phyloP scores from a whole-genome alignment of 2,113 vertebrate species.

The Oncorhynchus clarkii region DNA sequence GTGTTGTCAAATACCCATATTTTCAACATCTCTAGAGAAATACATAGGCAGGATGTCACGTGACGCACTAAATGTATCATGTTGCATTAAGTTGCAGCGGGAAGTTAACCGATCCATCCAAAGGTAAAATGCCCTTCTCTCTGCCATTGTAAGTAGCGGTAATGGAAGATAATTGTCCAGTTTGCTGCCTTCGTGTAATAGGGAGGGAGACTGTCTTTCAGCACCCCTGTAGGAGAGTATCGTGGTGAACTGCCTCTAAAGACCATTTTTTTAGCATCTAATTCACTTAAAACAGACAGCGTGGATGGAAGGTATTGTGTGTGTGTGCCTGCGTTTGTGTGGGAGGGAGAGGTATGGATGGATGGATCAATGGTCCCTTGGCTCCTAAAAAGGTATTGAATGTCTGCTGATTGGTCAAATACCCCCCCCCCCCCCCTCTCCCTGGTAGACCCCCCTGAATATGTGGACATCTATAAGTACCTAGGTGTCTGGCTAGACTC shows the following conservation, averaged over 20 bases:
- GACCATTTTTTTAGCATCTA: slow-evolving; percentile 35
- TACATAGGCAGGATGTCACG: not conserved
- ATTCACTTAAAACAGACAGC: slow-evolving; percentile 65
- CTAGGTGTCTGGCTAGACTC: too few relatives aligned
- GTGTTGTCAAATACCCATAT: slow-evolving; percentile 26
- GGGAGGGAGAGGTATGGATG: slow-evolving; percentile 37
- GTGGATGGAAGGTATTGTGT: slow-evolving; percentile 20
- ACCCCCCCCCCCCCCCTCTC: too few relatives aligned
- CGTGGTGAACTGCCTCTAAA: slow-evolving; percentile 11
- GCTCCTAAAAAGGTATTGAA: slow-evolving; percentile 76
- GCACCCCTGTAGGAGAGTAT: slow-evolving; percentile 51
- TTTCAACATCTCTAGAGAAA: slow-evolving; percentile 19
- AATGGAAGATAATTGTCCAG: slow-evolving; percentile 68
- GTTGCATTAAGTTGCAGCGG: slow-evolving; percentile 39
- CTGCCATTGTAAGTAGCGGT: slow-evolving; percentile 50
- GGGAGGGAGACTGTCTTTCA: slow-evolving; percentile 57
- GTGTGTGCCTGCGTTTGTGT: slow-evolving; percentile 14
- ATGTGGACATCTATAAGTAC: too few relatives aligned
- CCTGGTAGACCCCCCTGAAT: too few relatives aligned
- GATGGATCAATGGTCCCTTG: slow-evolving; percentile 56
- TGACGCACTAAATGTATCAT: slow-evolving; percentile 40
- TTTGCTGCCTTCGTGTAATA: slow-evolving; percentile 53
- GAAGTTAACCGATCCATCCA: slow-evolving; percentile 51
- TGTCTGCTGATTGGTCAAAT: slow-evolving; percentile 56
- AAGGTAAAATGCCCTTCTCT: slow-evolving; percentile 53